Evolutionary conservation across 2,113 vertebrate species (phyloP), one percentile per base, ranked within the genome.

Genomic region (Uropsilus gracilis): DNA sequence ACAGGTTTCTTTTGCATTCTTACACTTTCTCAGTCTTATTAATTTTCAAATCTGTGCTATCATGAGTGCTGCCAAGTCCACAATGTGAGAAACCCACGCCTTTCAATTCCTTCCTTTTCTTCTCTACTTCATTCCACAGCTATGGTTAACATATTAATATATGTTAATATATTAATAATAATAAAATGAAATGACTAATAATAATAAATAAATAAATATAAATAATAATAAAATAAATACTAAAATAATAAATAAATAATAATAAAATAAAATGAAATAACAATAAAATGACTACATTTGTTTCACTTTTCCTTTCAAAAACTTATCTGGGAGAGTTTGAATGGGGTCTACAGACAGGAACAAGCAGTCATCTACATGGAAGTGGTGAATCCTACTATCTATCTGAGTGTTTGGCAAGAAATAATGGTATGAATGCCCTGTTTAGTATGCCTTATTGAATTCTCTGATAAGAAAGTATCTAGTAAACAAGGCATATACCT

Each of bases 401-500:
- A 3, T 68, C 46, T 91, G 48, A 66, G 1, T 28, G 3, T 86
- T 84, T 87, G 68, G n/a, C 48, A 13, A 92, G 16, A 94, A 76
- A 91, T 66, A 9, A 48, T 3, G 2, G 34, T 64, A 44, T 68
- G 66, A 44, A 72, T 80, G 14, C 12, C 42, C n/a, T 64, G 18
- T 26, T 42, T 20, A 71, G 14, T 28, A 57, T 39, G 14, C 39
- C 91, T 80, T 39, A 77, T 30, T 94, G 32, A 91, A 90, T 92
- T 32, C 68, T 90, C 37, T 17, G 1, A 28, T 18, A 68, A 89
- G 24, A 32, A 9, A 78, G 2, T 53, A 66, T 90, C 89, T 83
- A 86, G 86, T 83, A 94, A 95, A 94, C 64, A 94, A 92, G 76
- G 71, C 34, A 86, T 42, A 95, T 18, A 93, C 48, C 9, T 18